Evolutionary conservation across 2,113 vertebrate genomes (phyloP), one percentile per base, ranked within the genome.

Genomic region (Scatophagus argus): DNA sequence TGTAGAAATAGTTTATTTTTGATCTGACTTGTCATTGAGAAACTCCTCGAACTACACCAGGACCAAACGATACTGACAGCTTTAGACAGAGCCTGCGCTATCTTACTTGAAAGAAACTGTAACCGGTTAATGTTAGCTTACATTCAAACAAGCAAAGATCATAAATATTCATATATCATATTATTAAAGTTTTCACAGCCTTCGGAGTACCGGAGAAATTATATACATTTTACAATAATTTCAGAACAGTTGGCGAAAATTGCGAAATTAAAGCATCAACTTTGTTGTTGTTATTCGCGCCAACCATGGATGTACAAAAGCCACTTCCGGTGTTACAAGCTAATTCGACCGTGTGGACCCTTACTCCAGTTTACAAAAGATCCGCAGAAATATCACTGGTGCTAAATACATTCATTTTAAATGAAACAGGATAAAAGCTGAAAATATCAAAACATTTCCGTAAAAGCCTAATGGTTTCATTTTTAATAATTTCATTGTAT

Each of bases 241-340:
- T 49, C 52, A 31, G 0, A 56, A 36, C 0, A 34, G 8, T 23
- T 31, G 3, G 0, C n/a, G n/a, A n/a, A n/a, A n/a, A n/a, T n/a
- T n/a, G 4, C 7, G 5, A 31, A 68, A 3, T 29, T 46, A 8
- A 72, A 46, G 10, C 0, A 0, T 16, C 5, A 6, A 38, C 69
- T 58, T 69, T 87, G 81, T 88, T 87, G 67, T 87, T 87, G 14
- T 79, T 58, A 23, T 91, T 93, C 88, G 87, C 91, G 92, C 91
- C 91, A 77, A 88, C 38, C n/a, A n/a, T n/a, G n/a, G n/a, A n/a
- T n/a, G n/a, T n/a, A n/a, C n/a, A n/a, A 1, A 17, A 59, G 73
- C 56, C 73, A 81, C 47, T 74, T 90, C 83, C 87, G 56, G 77
- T 82, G 79, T 83, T 16, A 51, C 75, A 1, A 5, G 0, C 12